Conservation (phyloP, 1,140 invertebrate genomes). For the Trigoniulus corallinus region DNA sequence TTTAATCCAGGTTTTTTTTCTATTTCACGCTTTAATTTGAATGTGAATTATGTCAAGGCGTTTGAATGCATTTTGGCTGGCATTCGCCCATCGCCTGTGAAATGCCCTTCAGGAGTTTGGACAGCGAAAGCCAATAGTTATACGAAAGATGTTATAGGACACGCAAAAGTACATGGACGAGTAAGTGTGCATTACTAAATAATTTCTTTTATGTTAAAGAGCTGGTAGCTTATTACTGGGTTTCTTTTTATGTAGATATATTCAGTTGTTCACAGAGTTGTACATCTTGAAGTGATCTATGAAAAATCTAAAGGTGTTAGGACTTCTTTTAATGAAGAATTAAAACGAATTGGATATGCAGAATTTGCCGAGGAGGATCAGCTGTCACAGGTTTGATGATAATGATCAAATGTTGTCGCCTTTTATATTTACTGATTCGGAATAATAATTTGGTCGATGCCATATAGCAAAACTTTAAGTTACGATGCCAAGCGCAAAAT, state of each 20-base stretch:
- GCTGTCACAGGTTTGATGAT: conserved; percentile 40
- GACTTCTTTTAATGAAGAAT: conserved; percentile 19
- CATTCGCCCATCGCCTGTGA: conserved; percentile 20
- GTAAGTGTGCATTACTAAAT: not conserved
- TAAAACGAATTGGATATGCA: conserved; percentile 39
- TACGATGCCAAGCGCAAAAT: not conserved
- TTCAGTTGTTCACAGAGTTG: conserved; percentile 53
- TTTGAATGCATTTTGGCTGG: conserved; percentile 50
- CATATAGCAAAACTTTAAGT: not conserved
- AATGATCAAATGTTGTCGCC: not conserved
- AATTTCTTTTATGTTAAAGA: not conserved
- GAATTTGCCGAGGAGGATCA: conserved; percentile 50
- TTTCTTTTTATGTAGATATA: conserved; percentile 40
- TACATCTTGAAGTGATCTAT: conserved; percentile 42
- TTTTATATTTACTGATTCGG: conserved; percentile 4
- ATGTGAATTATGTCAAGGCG: conserved; percentile 27
- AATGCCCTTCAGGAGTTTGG: conserved; percentile 47
- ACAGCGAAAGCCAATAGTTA: conserved; percentile 27
- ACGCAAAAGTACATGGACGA: not conserved
- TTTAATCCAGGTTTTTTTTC: no score
- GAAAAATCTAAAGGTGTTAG: conserved; percentile 16
- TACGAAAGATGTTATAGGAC: not conserved
- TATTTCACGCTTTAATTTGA: no score
- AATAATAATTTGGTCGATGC: not conserved
- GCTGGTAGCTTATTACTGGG: not conserved